These are phyloP conservation scores for Dysidea cf. avara DNA, from an alignment of 37 sponge, comb jelly and placozoan species.

Conservation along the genomic window DNA sequence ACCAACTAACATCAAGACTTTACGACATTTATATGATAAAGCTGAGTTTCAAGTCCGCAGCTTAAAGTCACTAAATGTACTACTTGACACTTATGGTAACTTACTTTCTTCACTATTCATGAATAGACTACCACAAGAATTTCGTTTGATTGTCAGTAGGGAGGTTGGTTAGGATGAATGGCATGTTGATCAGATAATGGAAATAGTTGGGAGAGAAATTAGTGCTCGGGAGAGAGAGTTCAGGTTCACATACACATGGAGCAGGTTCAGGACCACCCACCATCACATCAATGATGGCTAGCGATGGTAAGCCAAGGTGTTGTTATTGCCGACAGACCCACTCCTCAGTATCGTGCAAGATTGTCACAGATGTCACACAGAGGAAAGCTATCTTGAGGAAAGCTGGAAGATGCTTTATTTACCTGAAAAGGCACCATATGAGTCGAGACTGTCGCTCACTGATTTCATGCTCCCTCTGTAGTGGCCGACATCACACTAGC, in stretches of 20 bases:
- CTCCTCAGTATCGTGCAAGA: no score
- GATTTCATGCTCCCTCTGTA: constrained; percentile 1
- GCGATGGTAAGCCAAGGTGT: no score
- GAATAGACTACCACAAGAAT: constrained; percentile 5
- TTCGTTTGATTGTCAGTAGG: constrained; percentile 1
- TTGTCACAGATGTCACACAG: no score
- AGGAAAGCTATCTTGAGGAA: no score
- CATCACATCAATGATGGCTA: no score
- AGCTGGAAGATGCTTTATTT: background rate
- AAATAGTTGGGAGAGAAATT: constrained; percentile 1
- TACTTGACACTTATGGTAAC: background rate
- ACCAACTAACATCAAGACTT: no score
- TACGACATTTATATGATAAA: no score
- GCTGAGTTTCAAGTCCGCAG: no score
- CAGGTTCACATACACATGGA: no score
- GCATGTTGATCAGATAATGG: background rate
- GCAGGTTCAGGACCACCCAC: no score
- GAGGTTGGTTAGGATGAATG: constrained; percentile 6
- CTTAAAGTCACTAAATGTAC: no score
- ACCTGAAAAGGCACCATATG: constrained; percentile 10
- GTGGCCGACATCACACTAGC: constrained; percentile 5
- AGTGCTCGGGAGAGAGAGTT: background rate
- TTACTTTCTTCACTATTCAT: constrained; percentile 5
- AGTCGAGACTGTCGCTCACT: background rate
- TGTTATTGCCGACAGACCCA: no score